Evolutionary conservation across 2,113 vertebrate genomes (phyloP), one percentile per base, ranked within the genome.

Genomic region (Gallinago media): DNA sequence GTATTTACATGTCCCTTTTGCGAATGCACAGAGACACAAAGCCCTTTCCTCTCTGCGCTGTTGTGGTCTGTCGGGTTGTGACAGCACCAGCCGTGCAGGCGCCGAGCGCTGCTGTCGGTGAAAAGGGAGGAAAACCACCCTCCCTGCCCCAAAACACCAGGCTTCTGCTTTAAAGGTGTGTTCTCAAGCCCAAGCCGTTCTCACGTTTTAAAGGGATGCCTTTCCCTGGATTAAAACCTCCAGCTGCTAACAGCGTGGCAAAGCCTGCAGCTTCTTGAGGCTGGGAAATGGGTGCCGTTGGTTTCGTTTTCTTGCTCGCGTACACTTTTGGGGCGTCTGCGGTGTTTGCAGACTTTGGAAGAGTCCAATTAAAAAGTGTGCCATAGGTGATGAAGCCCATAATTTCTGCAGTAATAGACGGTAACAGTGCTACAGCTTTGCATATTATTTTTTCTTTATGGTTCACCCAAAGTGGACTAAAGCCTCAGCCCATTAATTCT

Each of bases 1-100:
- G 9, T 3, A 8, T 21, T 70, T 31, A 15, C 20, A 1, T 61
- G 50, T 59, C 55, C 34, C 4, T 76, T 1, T 1, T 1, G 6
- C 5, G 18, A 31, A 13, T 68, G 81, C 31, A 9, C 29, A 34
- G 92, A 23, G 89, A 8, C 3, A 22, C 82, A 19, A 40, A 94
- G 50, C 15, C 65, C n/a, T 44, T 12, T 31, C 40, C 15, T 73
- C n/a, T 74, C 72, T 36, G 88, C 50, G 0, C 87, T 93, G 92
- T 49, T 96, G 94, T 87, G 96, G 47, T 92, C 1, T 47, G n/a
- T 23, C 61, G 77, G 87, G 85, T 95, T 77, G 73, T 36, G 96
- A 93, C 88, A 75, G 46, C 22, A 18, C 22, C 8, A 75, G 66
- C 85, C 70, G 92, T 52, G 85, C 46, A 31, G 95, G 59, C 85